These are phyloP conservation scores for Abrostola triplasia DNA, from an alignment of 2,888 invertebrate species.

Conservation along the genomic window DNA sequence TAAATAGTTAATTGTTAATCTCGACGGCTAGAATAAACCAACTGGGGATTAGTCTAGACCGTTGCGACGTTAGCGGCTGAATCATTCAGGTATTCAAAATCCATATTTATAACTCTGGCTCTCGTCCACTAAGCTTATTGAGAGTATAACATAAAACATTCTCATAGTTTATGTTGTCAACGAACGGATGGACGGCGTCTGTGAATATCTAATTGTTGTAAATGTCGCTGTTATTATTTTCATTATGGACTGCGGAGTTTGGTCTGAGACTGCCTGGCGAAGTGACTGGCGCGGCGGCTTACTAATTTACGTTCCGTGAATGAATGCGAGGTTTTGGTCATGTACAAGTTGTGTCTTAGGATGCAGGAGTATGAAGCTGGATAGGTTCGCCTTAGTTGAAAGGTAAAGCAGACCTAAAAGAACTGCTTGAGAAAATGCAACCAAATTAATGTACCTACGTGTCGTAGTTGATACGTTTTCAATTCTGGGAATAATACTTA, in stretches of 20 bases:
- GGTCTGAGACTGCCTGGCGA: background rate
- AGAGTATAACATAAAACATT: slow-evolving; percentile 51
- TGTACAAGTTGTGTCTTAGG: too few species aligned
- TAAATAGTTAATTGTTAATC: slow-evolving; percentile 60
- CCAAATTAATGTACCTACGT: too few species aligned
- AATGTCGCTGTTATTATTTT: slow-evolving; percentile 18
- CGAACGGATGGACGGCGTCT: slow-evolving; percentile 40
- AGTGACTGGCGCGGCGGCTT: background rate
- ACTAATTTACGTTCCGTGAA: background rate
- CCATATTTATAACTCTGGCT: slow-evolving; percentile 70
- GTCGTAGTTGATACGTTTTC: too few species aligned
- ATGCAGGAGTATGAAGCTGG: too few species aligned
- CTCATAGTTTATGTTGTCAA: slow-evolving; percentile 50
- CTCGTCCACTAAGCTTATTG: slow-evolving; percentile 56
- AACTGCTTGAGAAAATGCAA: too few species aligned
- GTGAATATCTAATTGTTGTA: slow-evolving; percentile 42
- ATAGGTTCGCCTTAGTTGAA: too few species aligned
- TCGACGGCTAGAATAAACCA: slow-evolving; percentile 53
- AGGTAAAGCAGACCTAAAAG: too few species aligned
- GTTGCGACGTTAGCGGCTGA: slow-evolving; percentile 40
- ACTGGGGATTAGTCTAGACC: slow-evolving; percentile 52
- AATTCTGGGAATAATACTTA: too few species aligned
- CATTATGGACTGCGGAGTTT: slow-evolving; percentile 8
- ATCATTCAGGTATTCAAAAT: slow-evolving; percentile 52
- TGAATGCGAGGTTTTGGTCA: too few species aligned